These are phyloP conservation scores for Umimayanthus chanpuru DNA, from an alignment of 92 coral and sea anemone species.

Conservation along the genomic window DNA sequence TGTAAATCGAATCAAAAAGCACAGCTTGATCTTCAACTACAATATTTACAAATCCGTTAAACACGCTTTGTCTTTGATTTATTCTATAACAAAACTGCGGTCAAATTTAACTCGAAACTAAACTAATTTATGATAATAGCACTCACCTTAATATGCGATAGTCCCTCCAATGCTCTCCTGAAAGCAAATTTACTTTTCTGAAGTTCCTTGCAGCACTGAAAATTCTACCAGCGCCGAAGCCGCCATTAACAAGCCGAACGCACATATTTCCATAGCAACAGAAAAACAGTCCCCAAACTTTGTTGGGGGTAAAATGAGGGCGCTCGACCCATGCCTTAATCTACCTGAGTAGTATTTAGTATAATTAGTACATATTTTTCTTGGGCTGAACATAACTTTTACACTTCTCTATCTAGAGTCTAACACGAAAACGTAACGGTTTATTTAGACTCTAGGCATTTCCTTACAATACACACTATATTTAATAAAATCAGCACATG, in stretches of 20 bases:
- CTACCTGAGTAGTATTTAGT: constrained; percentile 18
- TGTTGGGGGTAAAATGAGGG: constrained; percentile 15
- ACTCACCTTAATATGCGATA: background rate
- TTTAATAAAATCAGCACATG: no score
- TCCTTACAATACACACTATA: no score
- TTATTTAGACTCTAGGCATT: no score
- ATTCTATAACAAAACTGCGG: no score
- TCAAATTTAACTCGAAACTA: background rate
- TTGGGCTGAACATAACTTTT: no score
- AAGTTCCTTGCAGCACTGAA: background rate
- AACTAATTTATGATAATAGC: background rate
- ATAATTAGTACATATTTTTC: no score
- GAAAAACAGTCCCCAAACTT: background rate
- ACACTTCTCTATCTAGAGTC: no score
- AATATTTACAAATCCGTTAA: background rate
- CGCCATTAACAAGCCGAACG: background rate
- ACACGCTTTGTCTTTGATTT: background rate
- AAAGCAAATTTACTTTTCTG: background rate
- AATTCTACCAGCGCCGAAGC: background rate
- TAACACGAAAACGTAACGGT: no score
- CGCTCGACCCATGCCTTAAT: constrained; percentile 20
- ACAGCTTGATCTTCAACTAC: background rate
- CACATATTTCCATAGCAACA: constrained; percentile 8
- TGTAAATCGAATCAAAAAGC: no score
- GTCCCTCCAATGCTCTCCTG: background rate